Conservation (phyloP, 2,113 vertebrate genomes). For the Thamnaconus septentrionalis region DNA sequence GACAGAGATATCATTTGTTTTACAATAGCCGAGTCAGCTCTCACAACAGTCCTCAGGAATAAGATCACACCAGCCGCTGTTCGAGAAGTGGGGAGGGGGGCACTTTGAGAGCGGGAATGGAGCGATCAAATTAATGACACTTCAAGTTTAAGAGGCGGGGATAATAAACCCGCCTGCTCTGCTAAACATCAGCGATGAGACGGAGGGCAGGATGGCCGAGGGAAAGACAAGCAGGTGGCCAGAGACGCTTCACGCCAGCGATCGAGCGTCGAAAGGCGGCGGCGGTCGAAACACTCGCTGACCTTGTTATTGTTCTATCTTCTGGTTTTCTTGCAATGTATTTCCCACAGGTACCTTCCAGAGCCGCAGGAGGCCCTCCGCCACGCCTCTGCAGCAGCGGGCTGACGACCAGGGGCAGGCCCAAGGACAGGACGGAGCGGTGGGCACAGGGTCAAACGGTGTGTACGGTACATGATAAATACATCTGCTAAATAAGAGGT, state of each 20-base stretch:
- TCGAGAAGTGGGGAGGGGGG: conserved; percentile 11
- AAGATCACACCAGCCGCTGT: conserved; percentile 37
- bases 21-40: conserved; percentile 64
- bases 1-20: conserved; percentile 75
- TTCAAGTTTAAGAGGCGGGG: conserved; percentile 34
- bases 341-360: conserved; percentile 62
- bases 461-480: too few relatives aligned
- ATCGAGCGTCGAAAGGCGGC: conserved; percentile 24
- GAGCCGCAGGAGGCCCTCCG: conserved; percentile 36
- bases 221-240: background rate
- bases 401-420: conserved; percentile 27
- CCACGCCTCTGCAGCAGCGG: conserved; percentile 28
- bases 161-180: conserved; percentile 14
- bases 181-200: conserved; percentile 16
- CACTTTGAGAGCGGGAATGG: conserved; percentile 33
- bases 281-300: conserved; percentile 60
- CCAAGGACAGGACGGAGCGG: conserved; percentile 31
- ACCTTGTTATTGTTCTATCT: conserved; percentile 74
- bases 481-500: too few relatives aligned
- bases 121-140: conserved; percentile 50
- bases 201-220: conserved; percentile 44
- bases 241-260: too few relatives aligned
- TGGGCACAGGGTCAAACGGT: background rate
- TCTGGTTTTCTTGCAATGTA: conserved; percentile 40
- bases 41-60: conserved; percentile 62